phyloP scores from a whole-genome alignment of 2,797 vertebrate species.

The Choloepus didactylus region DNA sequence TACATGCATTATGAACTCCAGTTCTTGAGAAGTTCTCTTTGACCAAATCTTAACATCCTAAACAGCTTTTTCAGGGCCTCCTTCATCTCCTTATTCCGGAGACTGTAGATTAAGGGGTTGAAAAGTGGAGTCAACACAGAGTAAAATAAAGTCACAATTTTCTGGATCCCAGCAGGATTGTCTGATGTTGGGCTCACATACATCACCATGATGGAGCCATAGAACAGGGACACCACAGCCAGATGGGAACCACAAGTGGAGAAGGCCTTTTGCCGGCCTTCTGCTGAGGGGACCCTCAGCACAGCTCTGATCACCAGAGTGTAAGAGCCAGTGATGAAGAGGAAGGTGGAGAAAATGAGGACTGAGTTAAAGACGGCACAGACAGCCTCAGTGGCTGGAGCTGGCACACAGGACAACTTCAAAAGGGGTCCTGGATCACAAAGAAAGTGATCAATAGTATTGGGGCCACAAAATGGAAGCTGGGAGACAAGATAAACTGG shows the following conservation, averaged over 20 bases:
- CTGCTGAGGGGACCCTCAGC: conserved; percentile 69
- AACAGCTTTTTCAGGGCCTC: conserved; percentile 58
- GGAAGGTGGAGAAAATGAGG: conserved; percentile 75
- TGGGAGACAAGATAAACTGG: conserved; percentile 72
- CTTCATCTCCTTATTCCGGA: conserved; percentile 77
- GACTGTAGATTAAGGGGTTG: conserved; percentile 77
- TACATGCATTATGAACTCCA: neutral
- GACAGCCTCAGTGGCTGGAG: conserved; percentile 44
- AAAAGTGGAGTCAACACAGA: conserved; percentile 74
- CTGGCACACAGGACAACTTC: conserved; percentile 67
- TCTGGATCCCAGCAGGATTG: conserved; percentile 53
- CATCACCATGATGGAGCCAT: conserved; percentile 67
- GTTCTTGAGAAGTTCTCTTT: neutral
- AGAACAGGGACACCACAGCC: conserved; percentile 55
- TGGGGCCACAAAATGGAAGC: conserved; percentile 72
- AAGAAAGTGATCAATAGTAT: conserved; percentile 71
- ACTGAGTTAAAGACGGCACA: conserved; percentile 69
- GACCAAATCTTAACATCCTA: neutral
- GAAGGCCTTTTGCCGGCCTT: conserved; percentile 58
- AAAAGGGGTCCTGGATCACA: conserved; percentile 77
- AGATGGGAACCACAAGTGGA: conserved; percentile 62
- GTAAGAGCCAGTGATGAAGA: conserved; percentile 73
- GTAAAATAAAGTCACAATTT: conserved; percentile 76
- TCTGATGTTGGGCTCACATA: conserved; percentile 57
- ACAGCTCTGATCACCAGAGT: conserved; percentile 53